These are phyloP conservation scores for Microcebus jonahi DNA, from an alignment of 2,113 vertebrate species.

Conservation along the genomic window DNA sequence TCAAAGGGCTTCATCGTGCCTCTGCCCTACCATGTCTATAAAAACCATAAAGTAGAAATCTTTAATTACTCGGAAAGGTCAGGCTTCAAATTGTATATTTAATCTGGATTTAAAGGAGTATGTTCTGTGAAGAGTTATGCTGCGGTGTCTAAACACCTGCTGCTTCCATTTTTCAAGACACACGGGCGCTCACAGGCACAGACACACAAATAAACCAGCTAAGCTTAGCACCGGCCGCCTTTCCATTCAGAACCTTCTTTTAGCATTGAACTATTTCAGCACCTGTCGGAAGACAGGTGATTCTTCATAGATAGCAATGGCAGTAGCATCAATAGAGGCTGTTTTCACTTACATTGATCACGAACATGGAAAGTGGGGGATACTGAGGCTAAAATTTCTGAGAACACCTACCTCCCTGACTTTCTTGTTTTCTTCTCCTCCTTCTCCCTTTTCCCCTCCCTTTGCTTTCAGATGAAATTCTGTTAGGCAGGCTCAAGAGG, in stretches of 20 bases:
- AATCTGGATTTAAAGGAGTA: conserved; percentile 79
- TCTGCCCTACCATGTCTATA: conserved; percentile 30
- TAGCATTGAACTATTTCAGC: not conserved
- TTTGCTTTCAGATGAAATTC: not conserved
- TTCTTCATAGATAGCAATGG: not conserved
- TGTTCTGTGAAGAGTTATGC: conserved; percentile 75
- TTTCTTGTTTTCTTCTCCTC: not conserved
- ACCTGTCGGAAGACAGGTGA: not conserved
- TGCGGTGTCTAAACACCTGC: conserved; percentile 74
- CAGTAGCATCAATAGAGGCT: not conserved
- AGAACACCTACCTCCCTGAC: not conserved
- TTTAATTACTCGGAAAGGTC: conserved; percentile 83
- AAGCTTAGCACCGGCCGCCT: not conserved
- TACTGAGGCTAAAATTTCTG: not conserved
- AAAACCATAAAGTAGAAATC: conserved; percentile 69
- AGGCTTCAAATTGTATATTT: conserved; percentile 79
- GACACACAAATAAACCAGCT: not conserved
- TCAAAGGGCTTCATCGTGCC: not conserved
- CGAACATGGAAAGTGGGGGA: not conserved
- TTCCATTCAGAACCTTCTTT: not conserved
- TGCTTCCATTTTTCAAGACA: conserved; percentile 63
- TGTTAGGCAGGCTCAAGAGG: not conserved
- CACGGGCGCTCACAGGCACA: not conserved
- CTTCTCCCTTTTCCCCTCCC: accelerated
- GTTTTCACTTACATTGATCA: not conserved